Conservation (phyloP, 1,140 invertebrate species). For the Eupeodes corollae region DNA sequence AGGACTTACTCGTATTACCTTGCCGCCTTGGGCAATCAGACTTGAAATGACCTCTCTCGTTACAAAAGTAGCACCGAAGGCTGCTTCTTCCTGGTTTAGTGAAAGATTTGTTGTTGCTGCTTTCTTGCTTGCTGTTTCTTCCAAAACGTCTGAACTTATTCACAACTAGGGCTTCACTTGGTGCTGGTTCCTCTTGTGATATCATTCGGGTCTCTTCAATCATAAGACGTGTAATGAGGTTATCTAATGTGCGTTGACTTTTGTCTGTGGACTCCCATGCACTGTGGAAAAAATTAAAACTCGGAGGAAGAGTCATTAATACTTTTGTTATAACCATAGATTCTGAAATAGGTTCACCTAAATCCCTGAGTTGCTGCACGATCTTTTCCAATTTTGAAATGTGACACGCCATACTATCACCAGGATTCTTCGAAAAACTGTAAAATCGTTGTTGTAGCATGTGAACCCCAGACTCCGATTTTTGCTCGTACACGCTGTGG, state of each 20-base stretch:
- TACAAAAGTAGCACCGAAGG: constrained; percentile 13
- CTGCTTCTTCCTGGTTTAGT: constrained; percentile 7
- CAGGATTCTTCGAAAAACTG: constrained; percentile 9
- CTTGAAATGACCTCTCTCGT: constrained; percentile 6
- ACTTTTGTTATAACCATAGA: constrained; percentile 25
- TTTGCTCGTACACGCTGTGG: constrained; percentile 28
- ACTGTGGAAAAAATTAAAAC: constrained; percentile 17
- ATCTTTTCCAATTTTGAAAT: constrained; percentile 12
- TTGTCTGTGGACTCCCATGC: constrained; percentile 17
- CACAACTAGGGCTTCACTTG: background rate
- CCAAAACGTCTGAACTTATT: background rate
- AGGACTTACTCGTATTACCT: background rate
- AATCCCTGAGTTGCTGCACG: constrained; percentile 13
- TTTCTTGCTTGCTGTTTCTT: background rate
- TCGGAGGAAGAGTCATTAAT: constrained; percentile 20
- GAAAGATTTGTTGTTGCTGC: background rate
- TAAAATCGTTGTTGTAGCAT: constrained; percentile 30
- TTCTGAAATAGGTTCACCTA: constrained; percentile 16
- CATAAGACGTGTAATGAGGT: constrained; percentile 14
- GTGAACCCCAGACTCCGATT: constrained; percentile 26
- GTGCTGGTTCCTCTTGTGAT: background rate
- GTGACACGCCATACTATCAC: constrained; percentile 10
- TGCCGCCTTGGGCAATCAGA: constrained; percentile 3
- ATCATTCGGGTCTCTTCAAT: constrained; percentile 13
- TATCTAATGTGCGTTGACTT: constrained; percentile 13